Percentiles rank a stretch among this genome's conserved stretches.
These are phyloP conservation scores for Ibidorhyncha struthersii DNA, from an alignment of 2,113 vertebrate species.

Conservation along the genomic window DNA sequence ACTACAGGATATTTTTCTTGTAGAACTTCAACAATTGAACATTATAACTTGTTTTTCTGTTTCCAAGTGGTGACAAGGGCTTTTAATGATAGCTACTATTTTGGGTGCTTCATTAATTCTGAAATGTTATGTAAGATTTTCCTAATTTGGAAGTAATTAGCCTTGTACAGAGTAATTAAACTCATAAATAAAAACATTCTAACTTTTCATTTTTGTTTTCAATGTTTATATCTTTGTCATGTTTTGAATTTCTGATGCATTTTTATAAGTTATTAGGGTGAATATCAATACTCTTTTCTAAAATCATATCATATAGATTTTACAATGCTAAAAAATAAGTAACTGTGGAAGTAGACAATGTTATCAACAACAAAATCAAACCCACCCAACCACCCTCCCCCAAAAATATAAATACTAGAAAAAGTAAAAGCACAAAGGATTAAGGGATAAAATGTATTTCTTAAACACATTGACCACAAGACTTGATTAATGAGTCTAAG, in stretches of 20 bases:
- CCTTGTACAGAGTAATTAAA: not conserved
- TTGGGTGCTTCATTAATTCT: not conserved
- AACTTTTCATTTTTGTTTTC: not conserved
- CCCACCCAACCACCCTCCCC: fast-evolving
- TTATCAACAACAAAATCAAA: not conserved
- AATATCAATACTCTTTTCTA: not conserved
- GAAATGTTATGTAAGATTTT: not conserved
- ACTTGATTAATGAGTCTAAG: not conserved
- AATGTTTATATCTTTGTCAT: not conserved
- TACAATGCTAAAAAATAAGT: not conserved
- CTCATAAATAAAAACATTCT: not conserved
- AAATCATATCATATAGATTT: not conserved
- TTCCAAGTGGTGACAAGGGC: not conserved
- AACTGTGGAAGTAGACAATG: not conserved
- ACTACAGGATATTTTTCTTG: not conserved
- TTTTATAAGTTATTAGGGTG: not conserved
- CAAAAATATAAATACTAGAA: not conserved
- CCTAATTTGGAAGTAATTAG: not conserved
- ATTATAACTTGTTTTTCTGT: not conserved
- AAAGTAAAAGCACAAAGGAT: not conserved
- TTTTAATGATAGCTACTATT: not conserved
- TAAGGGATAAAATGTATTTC: not conserved
- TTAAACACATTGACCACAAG: not conserved
- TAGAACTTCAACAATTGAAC: not conserved
- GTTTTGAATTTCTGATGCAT: not conserved